Percentiles rank a stretch among this genome's conserved stretches.
phyloP scores from a whole-genome alignment of 2,888 invertebrate genomes.

The Sicus ferrugineus region DNA sequence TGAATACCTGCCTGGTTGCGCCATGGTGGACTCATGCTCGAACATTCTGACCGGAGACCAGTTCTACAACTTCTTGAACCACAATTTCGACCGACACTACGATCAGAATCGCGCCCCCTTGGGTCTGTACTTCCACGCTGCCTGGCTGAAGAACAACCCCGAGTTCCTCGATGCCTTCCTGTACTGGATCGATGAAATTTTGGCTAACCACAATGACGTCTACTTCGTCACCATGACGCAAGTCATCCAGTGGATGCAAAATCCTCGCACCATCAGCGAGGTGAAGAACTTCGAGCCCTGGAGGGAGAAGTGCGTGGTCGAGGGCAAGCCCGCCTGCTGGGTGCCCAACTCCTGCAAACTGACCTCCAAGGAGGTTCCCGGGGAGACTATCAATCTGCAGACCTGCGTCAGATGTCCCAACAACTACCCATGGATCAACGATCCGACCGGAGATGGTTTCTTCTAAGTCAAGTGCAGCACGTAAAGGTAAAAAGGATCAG shows the following conservation, averaged over 20 bases:
- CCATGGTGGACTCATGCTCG: constrained; percentile 94
- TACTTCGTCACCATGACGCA: constrained; percentile 97
- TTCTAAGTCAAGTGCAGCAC: constrained; percentile 71
- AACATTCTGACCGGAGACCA: constrained; percentile 91
- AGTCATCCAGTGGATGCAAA: constrained; percentile 95
- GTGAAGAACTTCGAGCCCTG: constrained; percentile 93
- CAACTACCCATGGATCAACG: constrained; percentile 94
- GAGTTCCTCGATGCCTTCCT: constrained; percentile 92
- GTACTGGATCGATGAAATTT: constrained; percentile 90
- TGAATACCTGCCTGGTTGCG: constrained; percentile 89
- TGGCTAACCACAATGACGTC: constrained; percentile 86
- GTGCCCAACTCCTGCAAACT: constrained; percentile 91
- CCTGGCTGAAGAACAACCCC: constrained; percentile 92
- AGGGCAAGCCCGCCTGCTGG: constrained; percentile 84
- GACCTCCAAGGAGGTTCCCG: constrained; percentile 91
- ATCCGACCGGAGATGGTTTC: constrained; percentile 78
- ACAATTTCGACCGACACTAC: constrained; percentile 92
- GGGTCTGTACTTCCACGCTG: constrained; percentile 92
- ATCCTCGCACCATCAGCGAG: constrained; percentile 83
- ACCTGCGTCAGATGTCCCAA: constrained; percentile 93
- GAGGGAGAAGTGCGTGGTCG: constrained; percentile 93
- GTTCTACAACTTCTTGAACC: constrained; percentile 92
- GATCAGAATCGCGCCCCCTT: constrained; percentile 88
- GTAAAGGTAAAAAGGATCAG: constrained; percentile 32
- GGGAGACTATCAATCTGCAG: constrained; percentile 91